These are phyloP conservation scores for Neotoma lepida DNA, from an alignment of 2,113 vertebrate genomes.

Conservation along the genomic window DNA sequence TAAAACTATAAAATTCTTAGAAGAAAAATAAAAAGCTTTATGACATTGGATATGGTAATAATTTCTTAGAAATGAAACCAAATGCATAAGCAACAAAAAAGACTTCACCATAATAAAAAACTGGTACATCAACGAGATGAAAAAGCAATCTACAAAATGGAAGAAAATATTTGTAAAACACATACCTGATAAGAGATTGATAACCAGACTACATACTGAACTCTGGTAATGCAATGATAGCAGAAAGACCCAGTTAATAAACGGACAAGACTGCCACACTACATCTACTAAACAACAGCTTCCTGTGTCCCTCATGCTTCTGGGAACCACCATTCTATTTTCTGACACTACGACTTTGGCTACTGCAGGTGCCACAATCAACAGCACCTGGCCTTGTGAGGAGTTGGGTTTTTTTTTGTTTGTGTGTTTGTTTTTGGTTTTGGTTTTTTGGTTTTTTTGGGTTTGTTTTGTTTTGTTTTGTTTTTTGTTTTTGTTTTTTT, in stretches of 20 bases:
- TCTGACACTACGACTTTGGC: neutral
- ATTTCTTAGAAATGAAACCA: constrained; percentile 22
- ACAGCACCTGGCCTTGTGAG: neutral
- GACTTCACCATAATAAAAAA: constrained; percentile 40
- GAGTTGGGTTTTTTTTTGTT: too few relatives aligned
- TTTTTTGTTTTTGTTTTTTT: too few relatives aligned
- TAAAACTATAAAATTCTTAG: constrained; percentile 33
- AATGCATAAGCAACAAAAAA: constrained; percentile 22
- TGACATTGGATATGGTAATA: neutral
- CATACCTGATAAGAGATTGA: neutral
- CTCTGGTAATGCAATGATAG: neutral
- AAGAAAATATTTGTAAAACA: neutral
- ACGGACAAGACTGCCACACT: neutral
- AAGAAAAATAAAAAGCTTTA: constrained; percentile 49
- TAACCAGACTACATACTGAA: neutral
- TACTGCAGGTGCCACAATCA: neutral
- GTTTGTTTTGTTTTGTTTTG: too few relatives aligned
- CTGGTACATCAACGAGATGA: neutral
- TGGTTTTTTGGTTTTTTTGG: too few relatives aligned
- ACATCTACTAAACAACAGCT: neutral
- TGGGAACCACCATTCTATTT: neutral
- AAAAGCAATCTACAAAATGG: neutral
- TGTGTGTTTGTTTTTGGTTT: too few relatives aligned
- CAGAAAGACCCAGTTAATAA: neutral
- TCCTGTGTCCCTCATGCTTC: neutral